Conservation (phyloP, 1,140 invertebrate genomes). For the Octopus sinensis region DNA sequence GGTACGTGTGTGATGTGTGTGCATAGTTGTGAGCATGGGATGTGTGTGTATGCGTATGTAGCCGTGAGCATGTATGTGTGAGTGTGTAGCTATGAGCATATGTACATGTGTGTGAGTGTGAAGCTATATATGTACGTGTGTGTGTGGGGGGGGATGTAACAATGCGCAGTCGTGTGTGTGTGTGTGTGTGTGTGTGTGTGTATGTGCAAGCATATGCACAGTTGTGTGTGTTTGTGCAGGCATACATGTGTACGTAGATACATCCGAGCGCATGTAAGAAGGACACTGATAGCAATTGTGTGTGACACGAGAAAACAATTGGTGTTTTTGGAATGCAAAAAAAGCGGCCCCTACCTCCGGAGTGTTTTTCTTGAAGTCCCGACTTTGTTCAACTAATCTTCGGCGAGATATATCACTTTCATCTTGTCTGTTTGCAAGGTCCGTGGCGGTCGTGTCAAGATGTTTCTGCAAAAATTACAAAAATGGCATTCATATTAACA, state of each 20-base stretch:
- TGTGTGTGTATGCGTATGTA: too few relatives aligned
- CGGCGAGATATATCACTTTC: slow-evolving; percentile 62
- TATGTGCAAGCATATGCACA: not conserved
- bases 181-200: not conserved
- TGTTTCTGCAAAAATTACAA: slow-evolving; percentile 57
- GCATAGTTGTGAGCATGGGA: too few relatives aligned
- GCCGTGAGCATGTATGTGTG: too few relatives aligned
- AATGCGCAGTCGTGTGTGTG: not conserved
- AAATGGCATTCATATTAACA: too few relatives aligned
- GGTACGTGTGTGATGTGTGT: too few relatives aligned
- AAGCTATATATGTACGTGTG: not conserved
- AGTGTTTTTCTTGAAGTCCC: slow-evolving; percentile 63
- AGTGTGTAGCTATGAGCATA: too few relatives aligned
- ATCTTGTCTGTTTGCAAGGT: slow-evolving; percentile 61
- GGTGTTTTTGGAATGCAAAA: too few relatives aligned
- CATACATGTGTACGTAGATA: not conserved
- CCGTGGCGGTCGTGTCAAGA: slow-evolving; percentile 61
- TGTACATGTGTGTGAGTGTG: not conserved
- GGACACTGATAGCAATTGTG: too few relatives aligned
- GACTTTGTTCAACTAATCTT: slow-evolving; percentile 60
- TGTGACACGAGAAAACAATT: too few relatives aligned
- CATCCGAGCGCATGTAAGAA: not conserved
- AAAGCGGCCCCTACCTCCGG: slow-evolving; percentile 55
- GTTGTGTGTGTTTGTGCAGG: not conserved
- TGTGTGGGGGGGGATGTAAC: not conserved